Evolutionary conservation across 1,140 invertebrate species (phyloP).

Genomic region (Ceratosolen solmsi): DNA sequence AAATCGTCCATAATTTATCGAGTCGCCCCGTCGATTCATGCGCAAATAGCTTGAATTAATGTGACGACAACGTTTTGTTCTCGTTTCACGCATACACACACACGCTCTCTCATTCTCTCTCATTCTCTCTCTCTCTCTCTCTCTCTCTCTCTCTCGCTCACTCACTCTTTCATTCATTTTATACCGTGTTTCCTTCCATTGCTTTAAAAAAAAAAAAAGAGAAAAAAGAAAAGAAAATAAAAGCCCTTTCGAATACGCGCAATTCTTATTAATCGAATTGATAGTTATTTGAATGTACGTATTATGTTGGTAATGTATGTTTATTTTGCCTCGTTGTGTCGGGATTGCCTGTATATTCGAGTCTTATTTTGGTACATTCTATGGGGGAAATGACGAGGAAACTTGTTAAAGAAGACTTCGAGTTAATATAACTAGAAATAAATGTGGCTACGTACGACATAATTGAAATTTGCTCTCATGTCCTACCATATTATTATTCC

Average conservation of each 20-base stretch:
- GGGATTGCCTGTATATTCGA: background rate
- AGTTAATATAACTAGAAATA: background rate
- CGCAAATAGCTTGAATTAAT: constrained; percentile 43
- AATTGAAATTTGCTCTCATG: background rate
- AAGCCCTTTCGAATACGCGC: constrained; percentile 5
- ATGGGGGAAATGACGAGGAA: background rate
- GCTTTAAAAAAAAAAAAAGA: constrained; percentile 1
- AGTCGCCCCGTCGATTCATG: constrained; percentile 10
- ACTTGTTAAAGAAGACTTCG: background rate
- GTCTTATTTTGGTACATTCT: background rate
- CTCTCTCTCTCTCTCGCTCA: too few species aligned
- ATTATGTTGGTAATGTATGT: background rate
- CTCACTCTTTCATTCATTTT: background rate
- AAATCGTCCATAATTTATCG: constrained; percentile 46
- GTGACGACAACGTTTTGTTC: constrained; percentile 13
- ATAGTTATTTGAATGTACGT: constrained; percentile 4
- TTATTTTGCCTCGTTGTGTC: background rate
- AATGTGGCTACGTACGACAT: background rate
- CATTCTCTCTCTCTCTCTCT: background rate
- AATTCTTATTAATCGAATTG: constrained; percentile 17
- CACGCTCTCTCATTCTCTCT: background rate
- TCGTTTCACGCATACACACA: background rate
- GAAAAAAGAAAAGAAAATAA: too few species aligned
- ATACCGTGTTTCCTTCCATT: background rate
- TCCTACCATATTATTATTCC: background rate